Base-by-base conservation (phyloP, 2,113 vertebrate species). In the Trochalopteron elliotii region DNA sequence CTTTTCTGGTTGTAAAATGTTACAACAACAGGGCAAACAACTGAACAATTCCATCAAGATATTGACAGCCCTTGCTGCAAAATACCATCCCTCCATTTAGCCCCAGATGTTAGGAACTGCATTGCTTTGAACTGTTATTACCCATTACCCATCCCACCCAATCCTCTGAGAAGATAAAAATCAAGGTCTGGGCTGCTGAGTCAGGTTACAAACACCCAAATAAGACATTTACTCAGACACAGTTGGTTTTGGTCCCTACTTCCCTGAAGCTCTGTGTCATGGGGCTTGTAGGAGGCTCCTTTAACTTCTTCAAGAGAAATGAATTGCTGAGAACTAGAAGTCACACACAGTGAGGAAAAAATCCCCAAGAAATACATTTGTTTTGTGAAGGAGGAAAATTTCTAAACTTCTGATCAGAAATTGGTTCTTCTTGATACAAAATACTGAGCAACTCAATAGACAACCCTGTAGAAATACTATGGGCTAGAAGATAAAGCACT, bases 201-300 rank as follows among this genome's bases (percentile, higher is more conserved):
- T 96, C 82, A 96, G 60, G 70, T 83, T 86, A 63, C 80, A 93
- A 95, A 94, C 64, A 86, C 75, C 40, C 82, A 92, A 90, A 89
- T 25, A 68, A 81, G 68, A 68, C 52, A 40, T 95, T 88, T 92
- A 86, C 40, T 24, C 65, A 76, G 81, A 57, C 40, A 28, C 23
- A 50, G 40, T 84, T 82, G 72, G 0, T 87, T 91, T 90, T 7
- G 31, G 71, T 91, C 64, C 78, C 44, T 75, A 24, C 37, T 96
- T 90, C 3, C 0, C 63, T 85, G 79, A 92, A 95, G 90, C 49
- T 72, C 44, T 75, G n/a, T 79, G 68, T 94, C 56, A 69, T 17
- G 4, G 28, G n/a, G 9, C 19, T 93, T 47, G 17, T 35, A 77
- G 64, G 49, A 94, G 40, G 53, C 11, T 89, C 31, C 79, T 77